A percentile compares a stretch with the other conserved stretches of the same genome.
Conservation (phyloP, 2,797 vertebrate genomes). For the Mergus octosetaceus region DNA sequence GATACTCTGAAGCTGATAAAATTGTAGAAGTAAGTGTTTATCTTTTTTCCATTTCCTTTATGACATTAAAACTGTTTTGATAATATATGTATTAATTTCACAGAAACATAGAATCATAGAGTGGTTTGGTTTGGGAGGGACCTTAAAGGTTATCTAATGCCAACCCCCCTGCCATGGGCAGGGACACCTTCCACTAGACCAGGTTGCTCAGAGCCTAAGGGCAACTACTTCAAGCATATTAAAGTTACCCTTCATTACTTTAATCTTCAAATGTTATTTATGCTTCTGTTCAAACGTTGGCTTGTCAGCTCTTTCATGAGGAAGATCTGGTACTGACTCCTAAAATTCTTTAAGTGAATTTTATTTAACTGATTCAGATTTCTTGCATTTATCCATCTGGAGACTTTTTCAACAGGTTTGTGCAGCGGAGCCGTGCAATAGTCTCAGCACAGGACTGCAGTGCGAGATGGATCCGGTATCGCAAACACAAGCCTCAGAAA, state of each 20-base stretch:
- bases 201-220: background rate
- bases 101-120: too few relatives aligned
- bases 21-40: conserved; percentile 85
- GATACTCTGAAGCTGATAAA: conserved; percentile 84
- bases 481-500: conserved; percentile 93
- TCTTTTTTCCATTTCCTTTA: background rate
- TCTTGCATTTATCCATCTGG: background rate
- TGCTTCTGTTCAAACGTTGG: background rate
- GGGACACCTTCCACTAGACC: too few relatives aligned
- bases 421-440: conserved; percentile 94
- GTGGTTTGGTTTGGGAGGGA: too few relatives aligned
- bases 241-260: background rate
- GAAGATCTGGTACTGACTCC: background rate
- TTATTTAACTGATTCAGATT: background rate
- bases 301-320: background rate
- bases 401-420: conserved; percentile 80
- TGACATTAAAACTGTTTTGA: background rate
- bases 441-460: conserved; percentile 94
- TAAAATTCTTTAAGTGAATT: background rate
- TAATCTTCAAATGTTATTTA: background rate
- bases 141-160: too few relatives aligned
- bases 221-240: background rate
- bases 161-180: too few relatives aligned
- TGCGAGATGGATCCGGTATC: conserved; percentile 98
- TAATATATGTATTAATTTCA: background rate